These are phyloP conservation scores for Neomonachus schauinslandi DNA, from an alignment of 2,113 vertebrate species.

Conservation along the genomic window DNA sequence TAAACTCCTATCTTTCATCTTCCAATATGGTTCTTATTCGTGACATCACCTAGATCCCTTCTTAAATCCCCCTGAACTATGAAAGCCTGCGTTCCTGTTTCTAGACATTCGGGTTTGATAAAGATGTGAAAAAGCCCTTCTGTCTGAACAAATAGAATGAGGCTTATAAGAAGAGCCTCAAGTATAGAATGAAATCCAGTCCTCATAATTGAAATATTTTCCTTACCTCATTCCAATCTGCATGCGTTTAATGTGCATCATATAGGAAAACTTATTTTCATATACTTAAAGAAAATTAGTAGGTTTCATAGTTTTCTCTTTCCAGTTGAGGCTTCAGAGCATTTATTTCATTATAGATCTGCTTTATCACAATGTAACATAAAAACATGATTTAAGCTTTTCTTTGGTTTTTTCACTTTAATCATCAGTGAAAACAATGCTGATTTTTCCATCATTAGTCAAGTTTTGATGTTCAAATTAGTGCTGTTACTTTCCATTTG, in stretches of 20 bases:
- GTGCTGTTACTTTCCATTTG: slow-evolving; percentile 65
- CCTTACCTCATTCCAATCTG: neutral
- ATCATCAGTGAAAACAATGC: slow-evolving; percentile 34
- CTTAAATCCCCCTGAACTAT: slow-evolving; percentile 25
- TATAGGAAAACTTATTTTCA: neutral
- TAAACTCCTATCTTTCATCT: neutral
- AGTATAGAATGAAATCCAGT: slow-evolving; percentile 46
- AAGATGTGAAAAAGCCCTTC: slow-evolving; percentile 54
- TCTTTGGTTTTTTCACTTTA: slow-evolving; percentile 29
- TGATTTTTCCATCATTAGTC: slow-evolving; percentile 44
- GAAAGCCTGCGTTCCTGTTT: neutral
- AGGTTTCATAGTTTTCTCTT: slow-evolving; percentile 44
- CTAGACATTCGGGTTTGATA: slow-evolving; percentile 22
- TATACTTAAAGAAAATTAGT: slow-evolving; percentile 36
- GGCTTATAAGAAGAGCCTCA: slow-evolving; percentile 22
- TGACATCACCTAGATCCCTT: neutral
- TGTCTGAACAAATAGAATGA: neutral
- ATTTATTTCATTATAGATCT: neutral
- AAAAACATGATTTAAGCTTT: slow-evolving; percentile 10
- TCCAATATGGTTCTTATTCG: neutral
- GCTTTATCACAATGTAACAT: slow-evolving; percentile 55
- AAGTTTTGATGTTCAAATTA: slow-evolving; percentile 40
- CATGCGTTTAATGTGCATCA: slow-evolving; percentile 31
- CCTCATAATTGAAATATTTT: slow-evolving; percentile 59
- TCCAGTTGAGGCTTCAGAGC: slow-evolving; percentile 39